Conservation (phyloP, 2,888 invertebrate genomes). For the Belgica antarctica region DNA sequence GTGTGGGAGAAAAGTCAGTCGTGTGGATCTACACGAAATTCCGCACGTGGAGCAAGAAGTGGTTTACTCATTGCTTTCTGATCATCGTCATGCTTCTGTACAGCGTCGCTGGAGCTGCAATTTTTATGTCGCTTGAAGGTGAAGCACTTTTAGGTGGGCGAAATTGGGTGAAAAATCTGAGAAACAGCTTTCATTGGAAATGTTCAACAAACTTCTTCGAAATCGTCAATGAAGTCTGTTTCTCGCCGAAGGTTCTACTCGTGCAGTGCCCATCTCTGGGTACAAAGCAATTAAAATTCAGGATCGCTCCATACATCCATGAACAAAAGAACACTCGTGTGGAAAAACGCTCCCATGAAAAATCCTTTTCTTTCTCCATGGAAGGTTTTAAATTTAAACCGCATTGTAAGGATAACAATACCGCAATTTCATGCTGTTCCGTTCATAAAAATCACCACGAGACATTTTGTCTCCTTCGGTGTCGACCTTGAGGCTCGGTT, state of each 20-base stretch:
- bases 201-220: too few relatives aligned
- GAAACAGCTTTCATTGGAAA: too few relatives aligned
- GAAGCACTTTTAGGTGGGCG: too few relatives aligned
- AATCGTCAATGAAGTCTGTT: background rate
- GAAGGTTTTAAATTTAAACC: background rate
- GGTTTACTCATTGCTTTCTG: slow-evolving; percentile 82
- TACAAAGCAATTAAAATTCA: too few relatives aligned
- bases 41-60: slow-evolving; percentile 56
- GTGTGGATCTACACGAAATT: slow-evolving; percentile 78
- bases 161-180: too few relatives aligned
- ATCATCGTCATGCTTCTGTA: slow-evolving; percentile 74
- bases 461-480: slow-evolving; percentile 7
- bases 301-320: too few relatives aligned
- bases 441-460: slow-evolving; percentile 9
- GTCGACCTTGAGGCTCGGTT: background rate
- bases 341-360: background rate
- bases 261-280: too few relatives aligned
- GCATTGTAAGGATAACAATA: background rate
- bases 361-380: background rate
- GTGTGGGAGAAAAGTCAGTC: slow-evolving; percentile 78
- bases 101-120: slow-evolving; percentile 75
- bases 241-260: too few relatives aligned
- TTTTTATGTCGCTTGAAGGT: slow-evolving; percentile 80
- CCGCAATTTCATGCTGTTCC: slow-evolving; percentile 6
- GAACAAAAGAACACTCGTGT: too few relatives aligned